Evolutionary conservation across 2,888 invertebrate species (phyloP).

Genomic region (Polia nebulosa): DNA sequence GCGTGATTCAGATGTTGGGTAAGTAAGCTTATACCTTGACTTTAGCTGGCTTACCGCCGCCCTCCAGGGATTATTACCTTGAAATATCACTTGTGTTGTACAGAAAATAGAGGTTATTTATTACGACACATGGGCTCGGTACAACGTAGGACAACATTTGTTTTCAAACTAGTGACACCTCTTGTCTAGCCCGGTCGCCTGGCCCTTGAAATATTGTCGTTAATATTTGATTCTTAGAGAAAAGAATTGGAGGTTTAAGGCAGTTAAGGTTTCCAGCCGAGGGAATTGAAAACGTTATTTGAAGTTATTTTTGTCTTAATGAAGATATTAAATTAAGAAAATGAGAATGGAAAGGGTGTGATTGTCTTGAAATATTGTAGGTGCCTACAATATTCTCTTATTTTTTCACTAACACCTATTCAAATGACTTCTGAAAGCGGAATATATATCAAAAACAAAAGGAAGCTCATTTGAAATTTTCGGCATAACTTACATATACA

Average conservation of each 20-base stretch:
- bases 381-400: too few species aligned
- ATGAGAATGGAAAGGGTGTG: too few species aligned
- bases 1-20: conserved; percentile 37
- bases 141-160: conserved; percentile 58
- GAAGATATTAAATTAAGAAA: conserved; percentile 6
- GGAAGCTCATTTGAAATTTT: too few species aligned
- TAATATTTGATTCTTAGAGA: conserved; percentile 51
- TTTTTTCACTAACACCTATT: neutral
- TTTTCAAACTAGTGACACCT: conserved; percentile 56
- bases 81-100: conserved; percentile 77
- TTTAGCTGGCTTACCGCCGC: conserved; percentile 55
- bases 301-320: neutral
- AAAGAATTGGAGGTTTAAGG: conserved; percentile 5
- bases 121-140: conserved; percentile 60
- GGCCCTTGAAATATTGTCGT: conserved; percentile 53
- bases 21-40: conserved; percentile 53
- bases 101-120: conserved; percentile 78
- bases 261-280: neutral
- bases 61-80: conserved; percentile 67
- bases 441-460: too few species aligned
- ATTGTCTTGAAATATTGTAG: neutral
- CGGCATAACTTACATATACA: too few species aligned
- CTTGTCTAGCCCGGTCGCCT: conserved; percentile 17
- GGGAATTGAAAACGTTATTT: conserved; percentile 16
- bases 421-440: neutral